These are phyloP conservation scores for Stegostoma tigrinum DNA, from an alignment of 2,113 vertebrate genomes.

Conservation along the genomic window DNA sequence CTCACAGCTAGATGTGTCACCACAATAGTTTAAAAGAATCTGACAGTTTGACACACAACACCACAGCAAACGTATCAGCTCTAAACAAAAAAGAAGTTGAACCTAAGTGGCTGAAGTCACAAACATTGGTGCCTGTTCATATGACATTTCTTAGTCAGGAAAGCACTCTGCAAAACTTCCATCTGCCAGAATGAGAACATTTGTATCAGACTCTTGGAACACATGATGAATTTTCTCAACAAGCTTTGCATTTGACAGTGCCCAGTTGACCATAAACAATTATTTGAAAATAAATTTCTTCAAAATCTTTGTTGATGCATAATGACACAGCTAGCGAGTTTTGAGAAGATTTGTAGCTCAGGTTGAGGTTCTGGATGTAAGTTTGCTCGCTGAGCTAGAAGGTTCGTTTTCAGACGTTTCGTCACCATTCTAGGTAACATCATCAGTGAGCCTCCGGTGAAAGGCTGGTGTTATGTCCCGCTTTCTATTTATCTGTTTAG, in stretches of 20 bases:
- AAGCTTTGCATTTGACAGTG: neutral
- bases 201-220: neutral
- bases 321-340: neutral
- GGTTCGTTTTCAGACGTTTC: no score
- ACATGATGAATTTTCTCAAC: neutral
- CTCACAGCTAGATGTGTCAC: neutral
- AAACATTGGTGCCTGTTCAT: neutral
- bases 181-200: neutral
- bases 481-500: no score
- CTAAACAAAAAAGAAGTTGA: neutral
- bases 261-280: neutral
- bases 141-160: neutral
- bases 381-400: no score
- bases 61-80: neutral
- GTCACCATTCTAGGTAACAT: no score
- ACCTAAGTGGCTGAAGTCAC: neutral
- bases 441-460: no score
- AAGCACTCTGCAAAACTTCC: neutral
- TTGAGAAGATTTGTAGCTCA: no score
- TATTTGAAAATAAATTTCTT: neutral
- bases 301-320: neutral
- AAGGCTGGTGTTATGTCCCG: no score
- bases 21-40: neutral
- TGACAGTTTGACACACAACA: neutral
- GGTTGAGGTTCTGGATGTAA: no score